Percentiles rank a stretch among this genome's conserved stretches.
Conservation (phyloP, 2,113 vertebrate genomes). For the Rhinolophus ferrumequinum region DNA sequence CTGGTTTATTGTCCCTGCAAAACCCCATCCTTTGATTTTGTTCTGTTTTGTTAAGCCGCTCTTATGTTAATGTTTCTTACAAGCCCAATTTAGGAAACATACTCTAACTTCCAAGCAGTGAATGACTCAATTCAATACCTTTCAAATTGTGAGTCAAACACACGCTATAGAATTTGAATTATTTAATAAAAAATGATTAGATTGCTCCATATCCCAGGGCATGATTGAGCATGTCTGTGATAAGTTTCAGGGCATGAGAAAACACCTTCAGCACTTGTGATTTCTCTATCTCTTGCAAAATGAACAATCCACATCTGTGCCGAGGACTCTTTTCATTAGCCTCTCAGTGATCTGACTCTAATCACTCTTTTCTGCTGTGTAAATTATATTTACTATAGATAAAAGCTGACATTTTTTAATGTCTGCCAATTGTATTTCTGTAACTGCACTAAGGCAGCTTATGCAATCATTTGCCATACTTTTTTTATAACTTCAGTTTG, state of each 20-base stretch:
- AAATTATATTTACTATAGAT: constrained; percentile 76
- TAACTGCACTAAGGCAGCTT: constrained; percentile 32
- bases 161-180: constrained; percentile 79
- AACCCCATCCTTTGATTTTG: constrained; percentile 44
- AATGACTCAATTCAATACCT: constrained; percentile 78
- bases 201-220: constrained; percentile 66
- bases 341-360: constrained; percentile 77
- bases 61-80: constrained; percentile 71
- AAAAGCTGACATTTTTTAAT: constrained; percentile 67
- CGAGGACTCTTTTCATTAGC: constrained; percentile 73
- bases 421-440: constrained; percentile 44
- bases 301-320: constrained; percentile 71
- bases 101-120: constrained; percentile 73
- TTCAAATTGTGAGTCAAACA: constrained; percentile 79
- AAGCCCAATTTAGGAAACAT: constrained; percentile 70
- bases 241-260: constrained; percentile 70
- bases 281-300: constrained; percentile 77
- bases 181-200: constrained; percentile 77
- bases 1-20: constrained; percentile 64
- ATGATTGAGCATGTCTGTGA: constrained; percentile 69
- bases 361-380: constrained; percentile 73
- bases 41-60: constrained; percentile 57
- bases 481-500: not conserved
- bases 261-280: constrained; percentile 69
- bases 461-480: constrained; percentile 19